A percentile compares a stretch with the other conserved stretches of the same genome.
Evolutionary conservation across 2,888 invertebrate species (phyloP).

Genomic region (Phyto melanocephala): DNA sequence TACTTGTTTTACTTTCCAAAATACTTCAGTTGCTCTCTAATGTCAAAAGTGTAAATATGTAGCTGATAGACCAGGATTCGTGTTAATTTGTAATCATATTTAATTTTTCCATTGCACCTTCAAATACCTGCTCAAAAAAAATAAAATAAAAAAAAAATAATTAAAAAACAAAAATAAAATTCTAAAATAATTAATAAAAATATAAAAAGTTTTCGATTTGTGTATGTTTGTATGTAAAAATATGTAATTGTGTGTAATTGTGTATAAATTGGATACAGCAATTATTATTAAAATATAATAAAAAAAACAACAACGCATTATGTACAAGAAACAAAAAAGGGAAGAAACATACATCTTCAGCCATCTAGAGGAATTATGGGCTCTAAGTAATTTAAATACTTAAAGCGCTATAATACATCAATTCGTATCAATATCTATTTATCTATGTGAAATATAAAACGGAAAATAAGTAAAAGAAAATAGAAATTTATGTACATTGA

Average conservation of each 20-base stretch:
- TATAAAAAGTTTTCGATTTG: background rate
- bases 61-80: slow-evolving; percentile 14
- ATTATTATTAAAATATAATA: too few relatives aligned
- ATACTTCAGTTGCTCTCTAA: slow-evolving; percentile 56
- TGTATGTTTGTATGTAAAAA: background rate
- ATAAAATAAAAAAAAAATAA: slow-evolving; percentile 1
- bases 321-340: too few relatives aligned
- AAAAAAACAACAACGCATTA: too few relatives aligned
- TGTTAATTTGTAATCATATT: slow-evolving; percentile 26
- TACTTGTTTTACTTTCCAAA: slow-evolving; percentile 46
- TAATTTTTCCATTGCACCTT: slow-evolving; percentile 36
- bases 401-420: too few relatives aligned
- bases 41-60: slow-evolving; percentile 56
- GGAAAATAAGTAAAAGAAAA: background rate
- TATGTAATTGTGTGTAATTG: too few relatives aligned
- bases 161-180: background rate
- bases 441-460: background rate
- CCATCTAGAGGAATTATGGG: background rate
- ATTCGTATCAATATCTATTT: background rate
- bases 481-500: background rate
- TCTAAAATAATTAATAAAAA: background rate
- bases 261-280: too few relatives aligned
- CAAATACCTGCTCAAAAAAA: slow-evolving; percentile 26
- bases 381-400: background rate
- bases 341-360: too few relatives aligned